Evolutionary conservation across 2,113 vertebrate genomes (phyloP), one percentile per base, ranked within the genome.

Genomic region (Opisthocomus hoazin): DNA sequence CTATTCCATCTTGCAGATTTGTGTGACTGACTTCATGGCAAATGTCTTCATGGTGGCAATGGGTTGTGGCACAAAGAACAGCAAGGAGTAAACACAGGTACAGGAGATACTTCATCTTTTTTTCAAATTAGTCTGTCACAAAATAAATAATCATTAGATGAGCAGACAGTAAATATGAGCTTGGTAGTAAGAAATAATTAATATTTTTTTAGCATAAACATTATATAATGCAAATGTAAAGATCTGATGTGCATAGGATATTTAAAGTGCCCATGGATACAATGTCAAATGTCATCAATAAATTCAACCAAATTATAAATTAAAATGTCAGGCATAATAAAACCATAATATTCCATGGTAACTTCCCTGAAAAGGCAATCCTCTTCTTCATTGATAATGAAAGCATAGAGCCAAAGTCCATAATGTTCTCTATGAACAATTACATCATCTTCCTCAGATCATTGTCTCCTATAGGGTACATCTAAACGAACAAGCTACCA

Each of bases 41-140:
- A 23, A 11, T 8, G 1, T 87, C 63, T 82, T 95, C 70, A 16
- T 64, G 70, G 19, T 79, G 39, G 51, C 94, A 97, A 20, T 96
- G 87, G 39, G 84, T 94, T 15, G 77, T 8, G 4, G 94, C 69
- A 87, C 96, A 94, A 90, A 93, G 43, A 54, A 39, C 64, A 74
- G 71, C 78, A 71, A 98, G 89, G 36, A 97, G 65, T 50, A 97
- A 93, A 84, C 81, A 89, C n/a, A 79, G 87, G 83, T 36, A 89
- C 75, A 86, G 73, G 3, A 60, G 26, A 58, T 61, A 56, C 69
- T 97, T 97, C 98, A 98, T 98, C 80, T 88, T 97, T 89, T 90
- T 91, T 90, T 92, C 57, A 87, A 66, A 90, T 43, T 69, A 56
- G 97, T 97, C 97, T 98, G 95, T 89, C 54, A 92, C 76, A 92